These are phyloP conservation scores for Zonitis immaculata DNA, from an alignment of 2,888 invertebrate species.

Conservation along the genomic window DNA sequence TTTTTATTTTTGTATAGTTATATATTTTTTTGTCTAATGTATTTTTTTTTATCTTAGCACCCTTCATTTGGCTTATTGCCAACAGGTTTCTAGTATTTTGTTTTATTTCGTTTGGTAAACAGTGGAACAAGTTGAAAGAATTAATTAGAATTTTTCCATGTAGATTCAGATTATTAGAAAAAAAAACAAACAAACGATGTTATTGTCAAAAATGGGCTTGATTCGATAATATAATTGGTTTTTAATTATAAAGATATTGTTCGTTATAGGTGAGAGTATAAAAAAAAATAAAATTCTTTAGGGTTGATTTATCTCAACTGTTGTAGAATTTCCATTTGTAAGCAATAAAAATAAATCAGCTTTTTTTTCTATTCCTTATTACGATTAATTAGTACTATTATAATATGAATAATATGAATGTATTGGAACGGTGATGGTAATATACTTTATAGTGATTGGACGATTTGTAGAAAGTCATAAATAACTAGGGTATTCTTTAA, in stretches of 20 bases:
- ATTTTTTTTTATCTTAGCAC: background rate
- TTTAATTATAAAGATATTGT: too few species aligned
- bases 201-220: too few species aligned
- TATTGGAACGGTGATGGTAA: slow-evolving; percentile 31
- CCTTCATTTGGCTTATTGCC: background rate
- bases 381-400: background rate
- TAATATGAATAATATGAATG: slow-evolving; percentile 17
- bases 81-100: background rate
- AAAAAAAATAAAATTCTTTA: too few species aligned
- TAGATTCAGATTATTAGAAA: background rate
- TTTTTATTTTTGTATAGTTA: background rate
- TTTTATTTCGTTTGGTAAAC: background rate
- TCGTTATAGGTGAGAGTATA: too few species aligned
- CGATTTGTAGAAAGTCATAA: slow-evolving; percentile 39
- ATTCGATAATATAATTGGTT: too few species aligned
- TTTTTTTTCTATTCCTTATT: background rate
- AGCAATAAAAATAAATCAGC: background rate
- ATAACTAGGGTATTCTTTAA: slow-evolving; percentile 33
- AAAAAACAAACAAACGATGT: too few species aligned
- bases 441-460: slow-evolving; percentile 38
- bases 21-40: background rate
- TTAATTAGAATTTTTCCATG: background rate
- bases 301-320: too few species aligned
- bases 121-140: background rate
- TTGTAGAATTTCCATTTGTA: background rate